phyloP scores from a whole-genome alignment of 2,113 vertebrate genomes.

The Poeciliopsis occidentalis region DNA sequence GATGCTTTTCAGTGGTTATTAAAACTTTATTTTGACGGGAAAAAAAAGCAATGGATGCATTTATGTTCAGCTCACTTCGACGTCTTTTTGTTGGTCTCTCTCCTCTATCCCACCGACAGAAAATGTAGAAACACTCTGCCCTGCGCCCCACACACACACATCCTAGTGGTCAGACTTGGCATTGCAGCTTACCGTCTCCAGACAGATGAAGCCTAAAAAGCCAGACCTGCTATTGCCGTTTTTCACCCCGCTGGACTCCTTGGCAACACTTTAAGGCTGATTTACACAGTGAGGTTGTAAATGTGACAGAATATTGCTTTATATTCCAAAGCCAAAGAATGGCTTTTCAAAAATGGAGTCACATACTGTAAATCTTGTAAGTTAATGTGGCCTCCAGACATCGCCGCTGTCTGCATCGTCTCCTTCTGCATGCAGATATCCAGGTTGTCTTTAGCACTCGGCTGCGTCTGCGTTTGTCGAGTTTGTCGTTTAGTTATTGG shows the following conservation, averaged over 20 bases:
- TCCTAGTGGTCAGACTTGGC: not conserved
- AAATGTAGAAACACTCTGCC: not conserved
- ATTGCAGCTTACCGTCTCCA: not conserved
- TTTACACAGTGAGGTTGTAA: too few species aligned
- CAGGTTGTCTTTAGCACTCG: not conserved
- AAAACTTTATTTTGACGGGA: not conserved
- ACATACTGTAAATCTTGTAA: not conserved
- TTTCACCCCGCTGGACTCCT: too few species aligned
- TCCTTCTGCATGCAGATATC: not conserved
- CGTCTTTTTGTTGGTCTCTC: too few species aligned
- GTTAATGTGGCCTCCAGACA: not conserved
- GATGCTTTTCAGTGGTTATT: not conserved
- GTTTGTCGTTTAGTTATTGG: not conserved
- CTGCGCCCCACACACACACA: not conserved
- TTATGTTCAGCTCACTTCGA: too few species aligned
- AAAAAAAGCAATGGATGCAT: too few species aligned
- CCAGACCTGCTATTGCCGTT: too few species aligned
- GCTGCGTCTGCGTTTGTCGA: not conserved
- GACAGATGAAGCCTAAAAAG: not conserved
- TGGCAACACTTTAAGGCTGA: too few species aligned
- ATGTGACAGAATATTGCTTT: too few species aligned
- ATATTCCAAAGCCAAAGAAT: too few species aligned
- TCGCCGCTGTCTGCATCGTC: not conserved
- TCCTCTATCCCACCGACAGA: too few species aligned
- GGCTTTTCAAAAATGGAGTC: too few species aligned